Conservation (phyloP, 2,888 invertebrate species). For the Linnaemya tessellans region DNA sequence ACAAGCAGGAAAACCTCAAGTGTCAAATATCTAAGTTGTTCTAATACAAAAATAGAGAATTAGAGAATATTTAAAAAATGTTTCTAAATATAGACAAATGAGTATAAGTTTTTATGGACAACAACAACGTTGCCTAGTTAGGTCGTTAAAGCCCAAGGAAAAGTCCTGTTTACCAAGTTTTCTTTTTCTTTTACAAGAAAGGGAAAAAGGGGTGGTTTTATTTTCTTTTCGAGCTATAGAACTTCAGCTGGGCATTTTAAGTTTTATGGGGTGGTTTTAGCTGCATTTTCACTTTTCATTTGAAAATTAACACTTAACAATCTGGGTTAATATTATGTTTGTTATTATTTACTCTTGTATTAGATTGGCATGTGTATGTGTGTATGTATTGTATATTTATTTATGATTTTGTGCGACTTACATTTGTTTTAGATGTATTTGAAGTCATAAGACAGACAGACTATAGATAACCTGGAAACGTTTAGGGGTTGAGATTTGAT, state of each 20-base stretch:
- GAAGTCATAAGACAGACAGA: slow-evolving; percentile 42
- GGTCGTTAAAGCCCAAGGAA: slow-evolving; percentile 44
- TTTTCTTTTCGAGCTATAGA: neutral
- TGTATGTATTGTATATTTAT: slow-evolving; percentile 3
- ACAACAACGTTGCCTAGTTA: slow-evolving; percentile 61
- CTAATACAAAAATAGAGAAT: slow-evolving; percentile 23
- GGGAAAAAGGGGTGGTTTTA: slow-evolving; percentile 48
- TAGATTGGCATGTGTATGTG: neutral
- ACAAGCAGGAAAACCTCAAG: neutral
- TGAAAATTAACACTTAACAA: slow-evolving; percentile 50
- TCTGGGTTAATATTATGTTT: slow-evolving; percentile 60
- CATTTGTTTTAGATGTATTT: slow-evolving; percentile 19
- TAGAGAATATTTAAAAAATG: slow-evolving; percentile 21
- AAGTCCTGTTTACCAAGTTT: slow-evolving; percentile 35
- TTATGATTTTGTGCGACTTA: neutral
- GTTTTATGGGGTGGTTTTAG: slow-evolving; percentile 53
- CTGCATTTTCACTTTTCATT: slow-evolving; percentile 64
- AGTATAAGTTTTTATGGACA: slow-evolving; percentile 32
- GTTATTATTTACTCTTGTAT: slow-evolving; percentile 26
- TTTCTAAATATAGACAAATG: neutral
- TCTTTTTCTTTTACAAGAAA: neutral
- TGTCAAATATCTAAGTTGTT: neutral
- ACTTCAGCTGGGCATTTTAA: neutral
- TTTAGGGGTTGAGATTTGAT: slow-evolving; percentile 31
- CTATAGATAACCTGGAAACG: slow-evolving; percentile 24